Evolutionary conservation across 2,113 vertebrate genomes (phyloP), one percentile per base, ranked within the genome.

Genomic region (Rhineura floridana): DNA sequence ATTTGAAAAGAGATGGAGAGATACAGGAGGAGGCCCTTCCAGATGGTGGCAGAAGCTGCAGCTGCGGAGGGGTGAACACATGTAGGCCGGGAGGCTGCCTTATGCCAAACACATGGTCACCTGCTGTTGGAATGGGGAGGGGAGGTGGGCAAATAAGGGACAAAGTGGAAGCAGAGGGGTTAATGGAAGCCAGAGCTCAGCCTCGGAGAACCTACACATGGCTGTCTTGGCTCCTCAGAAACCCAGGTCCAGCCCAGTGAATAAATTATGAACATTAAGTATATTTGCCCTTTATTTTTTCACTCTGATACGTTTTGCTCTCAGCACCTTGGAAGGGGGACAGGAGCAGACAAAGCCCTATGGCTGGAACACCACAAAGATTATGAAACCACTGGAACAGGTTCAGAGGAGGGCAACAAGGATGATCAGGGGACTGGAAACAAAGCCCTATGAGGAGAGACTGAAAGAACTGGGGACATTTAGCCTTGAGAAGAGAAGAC

Each of bases 1-100:
- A 69, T 50, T n/a, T 72, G 86, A 82, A 50, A 52, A 36, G 46
- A 67, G 83, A 50, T 0, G 2, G 36, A 39, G 69, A 78, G 63
- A 84, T 78, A 70, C 52, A 85, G 85, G 72, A 62, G 77, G 67
- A 28, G 13, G 42, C 25, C 30, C 72, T 75, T 93, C 19, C 83
- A 87, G 70, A n/a, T 25, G 50, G 77, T 85, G 84, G 72, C 0
- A 75, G 52, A 30, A 79, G 81, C 6, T 30, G 39, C 87, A 42
- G 25, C 44, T 11, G 28, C n/a, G n/a, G 17, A 28, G 72, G 72
- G 62, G 44, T 0, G 0, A n/a, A 46, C 85, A 70, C 70, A 33
- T 46, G 69, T 33, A 36, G 83, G 6, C 28, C 4, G 52, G 36
- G 46, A 15, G 15, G 55, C n/a, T 55, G 25, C 3, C 2, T 36